Base-by-base conservation (phyloP, 2,888 invertebrate species). In the Dryobota labecula region DNA sequence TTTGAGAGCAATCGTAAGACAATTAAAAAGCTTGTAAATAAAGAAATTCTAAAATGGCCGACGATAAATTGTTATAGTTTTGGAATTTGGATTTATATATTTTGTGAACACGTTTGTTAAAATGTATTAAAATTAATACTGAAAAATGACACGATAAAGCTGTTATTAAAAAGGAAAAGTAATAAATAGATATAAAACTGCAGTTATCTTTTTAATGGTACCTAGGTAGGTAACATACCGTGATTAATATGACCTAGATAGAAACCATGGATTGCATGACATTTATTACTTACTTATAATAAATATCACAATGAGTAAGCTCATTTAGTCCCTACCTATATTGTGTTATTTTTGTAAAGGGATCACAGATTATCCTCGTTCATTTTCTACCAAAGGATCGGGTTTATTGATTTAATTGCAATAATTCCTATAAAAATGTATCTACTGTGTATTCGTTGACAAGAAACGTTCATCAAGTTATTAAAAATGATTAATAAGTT, bases 171-270 rank as follows among this genome's bases (percentile, higher is more conserved):
- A 70, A 4, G 15, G 20, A 43, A 30, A 51, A 2, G 15, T 45
- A 36, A n/a, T 30, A 24, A 36, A 27, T 9, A n/a, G 2, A 45
- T 38, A 54, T 43, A 13, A 49, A 58, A 60, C 1, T n/a, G 4
- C 33, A 27, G 18, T 38, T 24, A 18, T 53, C 27, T 64, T 38
- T 70, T 65, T 43, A 41, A 76, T 53, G 36, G 4, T 27, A 30
- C 15, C 9, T 30, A 30, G 33, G 20, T 47, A 20, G 7, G 7
- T 24, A 36, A n/a, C 11, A 33, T 63, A 41, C 15, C 70, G 58
- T 77, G 58, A 53, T 77, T 43, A 47, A 43, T 41, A 27, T 75
- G 58, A 63, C 77, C 77, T 74, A 67, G 45, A 56, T 74, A 36
- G 2, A n/a, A 38, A n/a, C 54, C 18, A n/a, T 51, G n/a, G 15